Base-by-base conservation (phyloP, 2,888 invertebrate genomes). In the Nemapogon koenigi region DNA sequence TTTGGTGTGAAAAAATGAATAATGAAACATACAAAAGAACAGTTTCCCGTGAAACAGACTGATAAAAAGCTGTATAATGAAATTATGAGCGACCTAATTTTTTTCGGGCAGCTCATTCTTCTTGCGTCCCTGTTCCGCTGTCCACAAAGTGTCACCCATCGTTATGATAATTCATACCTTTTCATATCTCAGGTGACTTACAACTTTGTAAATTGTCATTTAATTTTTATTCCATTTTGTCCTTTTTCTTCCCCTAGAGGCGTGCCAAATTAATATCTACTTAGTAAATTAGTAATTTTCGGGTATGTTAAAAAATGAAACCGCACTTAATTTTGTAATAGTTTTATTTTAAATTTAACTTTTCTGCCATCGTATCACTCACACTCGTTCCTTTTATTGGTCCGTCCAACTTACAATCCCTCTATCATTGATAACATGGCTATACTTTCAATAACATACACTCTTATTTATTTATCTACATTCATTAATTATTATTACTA, bases 361-460 rank as follows among this genome's bases (percentile, higher is more conserved):
- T 45, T 41, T 46, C 36, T 31, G 47, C 55, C 49, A 51, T 52
- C 51, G 33, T 51, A 35, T 35, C 16, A 13, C 13, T 26, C 26
- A 17, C 36, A 29, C 18, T 53, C 59, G 51, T 29, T 37, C 36
- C 51, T 19, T 57, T 59, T 52, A 59, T 70, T 71, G 71, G 71
- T 71, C 70, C 69, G 50, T 54, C 55, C 61, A 35, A n/a, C 35
- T 15, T 58, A 49, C 58, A 50, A 50, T 42, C 44, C 41, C 40
- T 42, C 43, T 41, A 39, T 15, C 28, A 27, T 16, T 13, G 13
- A 15, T 31, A 19, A 15, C 35, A 25, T 22, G 4, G 4, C 13
- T 14, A 30, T 30, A 30, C 30, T 4, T 28, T 16, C 16, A 31
- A 10, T 31, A n/a, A 16, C n/a, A 13, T 31, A 16, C 15, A 6